phyloP scores from a whole-genome alignment of 2,888 invertebrate species.

The Frankliniella intonsa region DNA sequence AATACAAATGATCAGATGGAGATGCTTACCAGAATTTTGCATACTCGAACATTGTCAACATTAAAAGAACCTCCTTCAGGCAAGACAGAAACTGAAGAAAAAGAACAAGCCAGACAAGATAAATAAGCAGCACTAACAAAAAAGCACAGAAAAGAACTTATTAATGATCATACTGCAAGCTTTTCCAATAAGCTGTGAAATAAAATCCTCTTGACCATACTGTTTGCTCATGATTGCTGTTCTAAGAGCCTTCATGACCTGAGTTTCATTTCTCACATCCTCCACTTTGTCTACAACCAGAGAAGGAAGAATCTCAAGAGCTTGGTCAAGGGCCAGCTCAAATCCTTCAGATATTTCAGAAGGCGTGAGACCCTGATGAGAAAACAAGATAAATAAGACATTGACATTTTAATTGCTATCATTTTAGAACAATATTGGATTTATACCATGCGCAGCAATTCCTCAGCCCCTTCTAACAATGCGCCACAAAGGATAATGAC shows the following conservation, averaged over 20 bases:
- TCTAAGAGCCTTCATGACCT: slow-evolving; percentile 68
- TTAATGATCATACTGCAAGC: slow-evolving; percentile 59
- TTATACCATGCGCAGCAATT: slow-evolving; percentile 73
- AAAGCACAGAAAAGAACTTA: not conserved
- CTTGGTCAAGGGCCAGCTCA: slow-evolving; percentile 83
- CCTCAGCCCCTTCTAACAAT: slow-evolving; percentile 85
- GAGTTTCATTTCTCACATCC: slow-evolving; percentile 56
- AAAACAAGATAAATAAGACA: not conserved
- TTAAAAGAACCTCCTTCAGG: slow-evolving; percentile 87
- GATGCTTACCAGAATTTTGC: slow-evolving; percentile 64
- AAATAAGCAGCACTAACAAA: not conserved
- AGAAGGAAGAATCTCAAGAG: slow-evolving; percentile 82
- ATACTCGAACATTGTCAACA: slow-evolving; percentile 94
- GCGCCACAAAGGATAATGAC: slow-evolving; percentile 93
- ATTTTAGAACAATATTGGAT: not conserved
- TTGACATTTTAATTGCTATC: not conserved
- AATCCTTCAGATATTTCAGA: slow-evolving; percentile 95
- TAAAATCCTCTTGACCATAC: slow-evolving; percentile 92
- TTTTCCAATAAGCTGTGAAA: slow-evolving; percentile 76
- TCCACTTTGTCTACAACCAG: slow-evolving; percentile 74
- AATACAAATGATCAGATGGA: not conserved
- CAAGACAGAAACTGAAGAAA: slow-evolving; percentile 64
- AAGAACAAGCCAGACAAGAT: slow-evolving; percentile 34
- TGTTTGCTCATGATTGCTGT: slow-evolving; percentile 95
- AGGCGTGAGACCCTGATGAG: slow-evolving; percentile 78